Percentiles rank a stretch among this genome's conserved stretches.
phyloP scores from a whole-genome alignment of 2,888 invertebrate genomes.

The Drosophila histrio region DNA sequence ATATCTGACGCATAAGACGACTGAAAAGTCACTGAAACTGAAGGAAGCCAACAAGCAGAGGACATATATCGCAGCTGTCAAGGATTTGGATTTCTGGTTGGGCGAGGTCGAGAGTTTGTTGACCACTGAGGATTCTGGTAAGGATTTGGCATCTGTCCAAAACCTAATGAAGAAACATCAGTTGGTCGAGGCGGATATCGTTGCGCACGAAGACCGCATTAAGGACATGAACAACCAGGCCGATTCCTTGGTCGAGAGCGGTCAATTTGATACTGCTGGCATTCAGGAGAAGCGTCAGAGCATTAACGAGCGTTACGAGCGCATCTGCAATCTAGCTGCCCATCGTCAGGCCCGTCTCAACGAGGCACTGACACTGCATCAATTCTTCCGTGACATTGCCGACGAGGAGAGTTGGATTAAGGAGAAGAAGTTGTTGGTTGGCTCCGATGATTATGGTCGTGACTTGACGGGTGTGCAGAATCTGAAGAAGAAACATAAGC shows the following conservation, averaged over 20 bases:
- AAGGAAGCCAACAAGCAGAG: constrained; percentile 99
- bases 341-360: constrained; percentile 96
- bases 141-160: constrained; percentile 98
- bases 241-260: constrained; percentile 97
- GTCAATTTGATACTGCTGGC: constrained; percentile 98
- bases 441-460: constrained; percentile 99
- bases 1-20: constrained; percentile 98
- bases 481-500: constrained; percentile 98
- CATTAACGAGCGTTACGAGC: constrained; percentile 98
- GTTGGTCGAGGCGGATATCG: constrained; percentile 98
- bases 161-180: constrained; percentile 99
- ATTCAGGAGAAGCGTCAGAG: constrained; percentile 97
- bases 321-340: constrained; percentile 95
- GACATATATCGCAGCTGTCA: constrained; percentile 99
- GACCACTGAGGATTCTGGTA: constrained; percentile 98
- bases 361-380: constrained; percentile 98
- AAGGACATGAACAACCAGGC: constrained; percentile 98
- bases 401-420: constrained; percentile 99
- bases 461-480: constrained; percentile 99
- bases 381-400: constrained; percentile 99
- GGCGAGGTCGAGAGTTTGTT: constrained; percentile 98
- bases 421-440: constrained; percentile 98
- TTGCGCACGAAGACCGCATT: constrained; percentile 97
- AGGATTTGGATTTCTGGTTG: constrained; percentile 99
- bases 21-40: constrained; percentile 98